A percentile compares a stretch with the other conserved stretches of the same genome.
phyloP scores from a whole-genome alignment of 1,140 invertebrate genomes.

The Zaprionus vittiger region DNA sequence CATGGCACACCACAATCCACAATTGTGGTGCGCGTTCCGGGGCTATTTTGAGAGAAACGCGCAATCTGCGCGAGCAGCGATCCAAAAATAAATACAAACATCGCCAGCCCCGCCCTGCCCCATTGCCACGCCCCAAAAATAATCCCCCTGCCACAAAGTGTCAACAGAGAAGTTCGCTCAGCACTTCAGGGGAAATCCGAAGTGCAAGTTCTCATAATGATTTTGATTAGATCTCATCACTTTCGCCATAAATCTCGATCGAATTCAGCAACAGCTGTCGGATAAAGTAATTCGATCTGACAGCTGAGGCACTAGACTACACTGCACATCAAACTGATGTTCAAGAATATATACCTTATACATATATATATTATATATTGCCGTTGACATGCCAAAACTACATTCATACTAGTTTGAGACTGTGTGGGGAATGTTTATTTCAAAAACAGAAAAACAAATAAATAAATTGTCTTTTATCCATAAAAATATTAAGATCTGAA shows the following conservation, averaged over 20 bases:
- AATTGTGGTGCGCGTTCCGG: slow-evolving; percentile 10
- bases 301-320: not conserved
- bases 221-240: not conserved
- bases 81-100: slow-evolving; percentile 25
- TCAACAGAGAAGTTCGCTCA: not conserved
- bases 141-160: not conserved
- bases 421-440: not conserved
- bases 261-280: not conserved
- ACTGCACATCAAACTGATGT: not conserved
- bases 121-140: not conserved
- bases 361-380: not conserved
- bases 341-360: not conserved
- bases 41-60: slow-evolving; percentile 18
- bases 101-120: not conserved
- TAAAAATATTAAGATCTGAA: too few relatives aligned
- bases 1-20: not conserved
- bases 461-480: too few relatives aligned
- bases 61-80: slow-evolving; percentile 4
- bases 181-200: not conserved
- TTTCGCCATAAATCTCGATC: not conserved
- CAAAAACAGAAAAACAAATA: too few relatives aligned
- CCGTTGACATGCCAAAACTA: not conserved
- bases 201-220: not conserved
- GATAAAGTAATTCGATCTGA: not conserved
- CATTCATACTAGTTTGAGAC: not conserved